A percentile compares a stretch with the other conserved stretches of the same genome.
These are phyloP conservation scores for Phaedon cochleariae DNA, from an alignment of 2,888 invertebrate species.

Conservation along the genomic window DNA sequence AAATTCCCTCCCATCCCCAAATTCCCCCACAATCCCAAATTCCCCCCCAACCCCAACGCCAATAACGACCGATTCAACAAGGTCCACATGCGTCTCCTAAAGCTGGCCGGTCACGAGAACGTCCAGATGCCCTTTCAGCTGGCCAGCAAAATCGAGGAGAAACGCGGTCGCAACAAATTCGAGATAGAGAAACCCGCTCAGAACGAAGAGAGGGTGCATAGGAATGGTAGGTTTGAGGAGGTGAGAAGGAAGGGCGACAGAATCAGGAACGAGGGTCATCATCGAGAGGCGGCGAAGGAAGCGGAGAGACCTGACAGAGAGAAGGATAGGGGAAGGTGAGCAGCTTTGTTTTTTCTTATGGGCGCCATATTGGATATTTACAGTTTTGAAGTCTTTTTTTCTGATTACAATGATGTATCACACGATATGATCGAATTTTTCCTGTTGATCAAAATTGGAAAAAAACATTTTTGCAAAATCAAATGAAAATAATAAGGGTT, in stretches of 20 bases:
- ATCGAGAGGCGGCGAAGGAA: neutral
- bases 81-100: constrained; percentile 42
- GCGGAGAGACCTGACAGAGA: constrained; percentile 18
- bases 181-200: constrained; percentile 56
- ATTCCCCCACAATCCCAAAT: constrained; percentile 3
- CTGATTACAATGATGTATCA: too few relatives aligned
- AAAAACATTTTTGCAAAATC: too few relatives aligned
- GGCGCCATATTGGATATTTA: too few relatives aligned
- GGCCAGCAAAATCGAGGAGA: constrained; percentile 41
- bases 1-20: constrained; percentile 1
- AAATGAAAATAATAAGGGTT: too few relatives aligned
- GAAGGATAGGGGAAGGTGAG: constrained; percentile 26
- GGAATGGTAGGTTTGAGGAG: constrained; percentile 32
- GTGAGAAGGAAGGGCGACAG: constrained; percentile 21
- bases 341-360: too few relatives aligned
- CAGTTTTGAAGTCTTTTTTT: too few relatives aligned
- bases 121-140: constrained; percentile 30
- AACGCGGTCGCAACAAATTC: constrained; percentile 56
- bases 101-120: constrained; percentile 44
- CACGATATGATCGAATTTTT: too few relatives aligned
- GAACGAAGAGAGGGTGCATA: constrained; percentile 22
- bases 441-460: too few relatives aligned
- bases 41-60: constrained; percentile 26
- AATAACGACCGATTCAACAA: constrained; percentile 33
- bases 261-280: constrained; percentile 14